These are phyloP conservation scores for Phalera bucephala DNA, from an alignment of 2,888 invertebrate species.

Conservation along the genomic window DNA sequence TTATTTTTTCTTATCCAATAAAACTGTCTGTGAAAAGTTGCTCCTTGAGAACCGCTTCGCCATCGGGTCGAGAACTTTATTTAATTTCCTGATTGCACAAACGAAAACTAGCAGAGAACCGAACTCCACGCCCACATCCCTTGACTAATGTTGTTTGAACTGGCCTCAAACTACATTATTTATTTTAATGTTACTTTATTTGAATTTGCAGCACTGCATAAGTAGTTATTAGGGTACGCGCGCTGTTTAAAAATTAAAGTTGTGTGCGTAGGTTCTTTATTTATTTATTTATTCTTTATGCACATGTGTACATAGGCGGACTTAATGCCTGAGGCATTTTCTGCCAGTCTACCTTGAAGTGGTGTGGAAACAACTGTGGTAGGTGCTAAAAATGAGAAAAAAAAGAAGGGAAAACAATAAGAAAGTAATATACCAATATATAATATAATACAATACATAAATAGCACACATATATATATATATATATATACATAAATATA, in stretches of 20 bases:
- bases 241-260: slow-evolving; percentile 33
- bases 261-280: slow-evolving; percentile 9
- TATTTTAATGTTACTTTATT: slow-evolving; percentile 45
- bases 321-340: too few species aligned
- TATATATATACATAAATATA: slow-evolving; percentile 12
- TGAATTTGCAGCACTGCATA: slow-evolving; percentile 37
- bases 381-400: too few species aligned
- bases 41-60: slow-evolving; percentile 16
- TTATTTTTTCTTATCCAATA: slow-evolving; percentile 11
- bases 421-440: too few species aligned
- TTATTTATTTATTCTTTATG: too few species aligned
- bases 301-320: too few species aligned
- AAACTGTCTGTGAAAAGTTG: slow-evolving; percentile 17
- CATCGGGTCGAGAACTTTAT: slow-evolving; percentile 49
- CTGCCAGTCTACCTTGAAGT: too few species aligned
- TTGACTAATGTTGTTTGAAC: slow-evolving; percentile 47
- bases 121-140: slow-evolving; percentile 37
- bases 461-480: too few species aligned
- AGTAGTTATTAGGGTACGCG: slow-evolving; percentile 23
- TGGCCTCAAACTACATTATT: slow-evolving; percentile 42
- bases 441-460: too few species aligned
- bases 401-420: too few species aligned
- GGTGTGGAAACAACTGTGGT: too few species aligned
- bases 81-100: slow-evolving; percentile 65
- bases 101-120: slow-evolving; percentile 49